These are phyloP conservation scores for Delphinapterus leucas DNA, from an alignment of 2,113 vertebrate species.

Conservation along the genomic window DNA sequence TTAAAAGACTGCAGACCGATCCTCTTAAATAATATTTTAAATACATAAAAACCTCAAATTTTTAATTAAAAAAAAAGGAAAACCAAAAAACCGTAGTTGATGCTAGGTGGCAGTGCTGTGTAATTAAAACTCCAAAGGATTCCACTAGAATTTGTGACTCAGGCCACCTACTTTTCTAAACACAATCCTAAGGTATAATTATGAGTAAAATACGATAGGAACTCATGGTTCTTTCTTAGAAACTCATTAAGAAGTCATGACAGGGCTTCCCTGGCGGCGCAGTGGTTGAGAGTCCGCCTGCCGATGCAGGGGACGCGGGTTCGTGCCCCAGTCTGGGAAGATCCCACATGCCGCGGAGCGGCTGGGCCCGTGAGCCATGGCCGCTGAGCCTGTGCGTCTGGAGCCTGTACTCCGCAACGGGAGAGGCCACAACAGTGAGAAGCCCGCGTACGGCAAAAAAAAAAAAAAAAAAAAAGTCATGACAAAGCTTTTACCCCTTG, in stretches of 20 bases:
- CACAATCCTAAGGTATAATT: conserved; percentile 65
- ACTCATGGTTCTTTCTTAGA: conserved; percentile 48
- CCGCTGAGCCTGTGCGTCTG: too few relatives aligned
- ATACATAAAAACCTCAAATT: neutral
- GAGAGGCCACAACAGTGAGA: too few relatives aligned
- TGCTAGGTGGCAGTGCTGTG: conserved; percentile 87
- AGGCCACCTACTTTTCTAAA: conserved; percentile 54
- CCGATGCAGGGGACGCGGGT: too few relatives aligned
- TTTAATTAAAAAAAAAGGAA: neutral
- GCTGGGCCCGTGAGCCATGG: too few relatives aligned
- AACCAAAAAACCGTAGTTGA: conserved; percentile 28
- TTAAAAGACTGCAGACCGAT: conserved; percentile 5
- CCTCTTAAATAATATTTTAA: conserved; percentile 32
- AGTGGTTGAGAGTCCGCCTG: too few relatives aligned
- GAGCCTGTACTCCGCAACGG: too few relatives aligned
- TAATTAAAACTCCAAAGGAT: conserved; percentile 74
- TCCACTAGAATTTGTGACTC: neutral
- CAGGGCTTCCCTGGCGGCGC: too few relatives aligned
- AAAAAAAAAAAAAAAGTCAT: neutral
- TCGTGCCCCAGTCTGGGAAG: too few relatives aligned
- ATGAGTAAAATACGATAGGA: conserved; percentile 57
- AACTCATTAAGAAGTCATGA: conserved; percentile 47
- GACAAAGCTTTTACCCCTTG: conserved; percentile 13
- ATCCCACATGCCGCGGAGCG: too few relatives aligned
- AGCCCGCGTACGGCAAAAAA: too few relatives aligned